Conservation (phyloP, 2,888 invertebrate genomes). For the Cinara cedri region DNA sequence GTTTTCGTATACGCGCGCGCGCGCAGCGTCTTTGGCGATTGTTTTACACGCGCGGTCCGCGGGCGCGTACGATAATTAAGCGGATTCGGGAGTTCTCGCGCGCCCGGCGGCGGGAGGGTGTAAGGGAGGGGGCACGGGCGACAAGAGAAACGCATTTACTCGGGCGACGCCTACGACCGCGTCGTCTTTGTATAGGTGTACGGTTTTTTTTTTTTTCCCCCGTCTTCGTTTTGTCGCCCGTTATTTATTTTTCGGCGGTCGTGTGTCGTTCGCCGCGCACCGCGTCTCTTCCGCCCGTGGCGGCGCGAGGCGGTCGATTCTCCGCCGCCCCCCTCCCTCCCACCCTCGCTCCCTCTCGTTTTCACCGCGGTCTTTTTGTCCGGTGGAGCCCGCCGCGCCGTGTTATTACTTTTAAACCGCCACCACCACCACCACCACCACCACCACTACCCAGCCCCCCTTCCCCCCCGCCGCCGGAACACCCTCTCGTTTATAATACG, state of each 20-base stretch:
- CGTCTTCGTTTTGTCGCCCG: neutral
- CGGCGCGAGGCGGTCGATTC: no score
- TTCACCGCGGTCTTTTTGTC: neutral
- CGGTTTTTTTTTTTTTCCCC: neutral
- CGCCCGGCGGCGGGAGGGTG: no score
- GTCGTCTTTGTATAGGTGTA: no score
- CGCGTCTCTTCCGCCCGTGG: no score
- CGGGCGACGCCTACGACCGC: conserved; percentile 47
- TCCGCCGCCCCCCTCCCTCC: no score
- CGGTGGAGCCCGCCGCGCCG: neutral
- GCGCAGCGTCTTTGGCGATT: conserved; percentile 24
- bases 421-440: no score
- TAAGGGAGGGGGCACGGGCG: conserved; percentile 47
- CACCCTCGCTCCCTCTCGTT: no score
- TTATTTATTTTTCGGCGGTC: conserved; percentile 25
- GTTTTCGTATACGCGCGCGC: no score
- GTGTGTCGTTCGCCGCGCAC: neutral
- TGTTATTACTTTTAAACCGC: neutral
- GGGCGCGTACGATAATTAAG: conserved; percentile 49
- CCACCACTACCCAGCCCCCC: no score
- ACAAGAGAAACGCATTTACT: conserved; percentile 55
- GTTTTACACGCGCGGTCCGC: conserved; percentile 27
- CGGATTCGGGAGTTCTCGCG: conserved; percentile 52
- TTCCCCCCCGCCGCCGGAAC: no score
- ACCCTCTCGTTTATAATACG: no score